Percentiles rank a stretch among this genome's conserved stretches.
These are phyloP conservation scores for Folsomia manolachei DNA, from an alignment of 2,888 invertebrate species.

Conservation along the genomic window DNA sequence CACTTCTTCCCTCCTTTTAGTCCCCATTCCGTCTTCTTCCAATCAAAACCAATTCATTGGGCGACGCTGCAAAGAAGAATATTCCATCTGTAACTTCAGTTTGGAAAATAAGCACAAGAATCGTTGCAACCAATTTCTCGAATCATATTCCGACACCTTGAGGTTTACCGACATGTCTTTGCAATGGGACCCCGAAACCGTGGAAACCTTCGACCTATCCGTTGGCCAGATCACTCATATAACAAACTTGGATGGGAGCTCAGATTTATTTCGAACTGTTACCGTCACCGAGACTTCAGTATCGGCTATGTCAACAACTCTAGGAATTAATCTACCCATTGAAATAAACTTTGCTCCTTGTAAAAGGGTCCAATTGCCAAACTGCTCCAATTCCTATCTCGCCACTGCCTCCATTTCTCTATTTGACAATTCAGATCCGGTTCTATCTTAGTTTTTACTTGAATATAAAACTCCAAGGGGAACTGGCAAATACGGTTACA, in stretches of 20 bases:
- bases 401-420: too few species aligned
- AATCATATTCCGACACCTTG: neutral
- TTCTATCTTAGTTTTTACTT: neutral
- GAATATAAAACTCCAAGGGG: too few species aligned
- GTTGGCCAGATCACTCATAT: neutral
- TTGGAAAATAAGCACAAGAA: neutral
- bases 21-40: neutral
- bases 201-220: neutral
- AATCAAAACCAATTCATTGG: neutral
- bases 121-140: neutral
- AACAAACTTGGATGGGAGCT: neutral
- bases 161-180: neutral
- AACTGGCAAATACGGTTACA: too few species aligned
- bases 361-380: neutral
- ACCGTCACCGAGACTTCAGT: neutral
- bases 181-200: neutral
- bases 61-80: neutral
- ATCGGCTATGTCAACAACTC: neutral
- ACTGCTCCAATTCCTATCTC: neutral
- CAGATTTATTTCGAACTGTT: neutral
- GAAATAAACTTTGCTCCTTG: too few species aligned
- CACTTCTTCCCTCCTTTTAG: neutral
- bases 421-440: neutral
- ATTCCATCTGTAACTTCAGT: neutral
- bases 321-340: neutral